Evolutionary conservation across 1,140 invertebrate species (phyloP), one percentile per base, ranked within the genome.

Genomic region (Lethocerus indicus): DNA sequence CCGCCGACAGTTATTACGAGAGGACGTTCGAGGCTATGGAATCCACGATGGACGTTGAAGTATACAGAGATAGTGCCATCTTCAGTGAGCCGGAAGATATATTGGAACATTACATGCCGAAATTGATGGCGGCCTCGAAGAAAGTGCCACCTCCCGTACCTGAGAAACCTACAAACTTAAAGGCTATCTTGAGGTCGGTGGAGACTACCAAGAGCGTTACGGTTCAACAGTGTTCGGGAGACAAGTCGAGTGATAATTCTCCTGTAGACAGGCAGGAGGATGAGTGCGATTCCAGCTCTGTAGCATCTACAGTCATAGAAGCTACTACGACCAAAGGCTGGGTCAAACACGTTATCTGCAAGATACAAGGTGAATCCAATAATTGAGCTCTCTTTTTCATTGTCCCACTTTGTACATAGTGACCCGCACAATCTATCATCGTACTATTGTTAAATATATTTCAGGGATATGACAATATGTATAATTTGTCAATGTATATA

Each of bases 31-130:
- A 83, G 58, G 78, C 74, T 6, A 81, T 84, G 20, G 81, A 84
- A 60, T 59, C 56, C 49, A 60, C 29, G 60, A 66, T 63, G 56
- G 65, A 67, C 5, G 75, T 78, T 47, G 80, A 82, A 51, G 71
- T 75, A 1, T 84, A 84, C 58, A 70, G 84, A 57, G 84, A 87
- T 61, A 85, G 82, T 57, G 84, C 84, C 56, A 82, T 87, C 59
- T 87, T 87, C 57, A 87, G 83, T 45, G 84, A 87, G 55, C 71
- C 67, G 18, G 78, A 79, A 32, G 71, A 79, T 50, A 47, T 57
- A 0, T 42, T 60, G 13, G 53, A 55, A 20, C 48, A 44, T 12
- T 28, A 35, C 29, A 16, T 52, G 18, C 25, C 36, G 18, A 55
- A 52, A 45, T 41, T 18, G 14, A 24, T n/a, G 2, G 6, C 24